Percentiles rank a stretch among this genome's conserved stretches.
These are phyloP conservation scores for Pollenia griseotomentosa DNA, from an alignment of 2,888 invertebrate species.

Conservation along the genomic window DNA sequence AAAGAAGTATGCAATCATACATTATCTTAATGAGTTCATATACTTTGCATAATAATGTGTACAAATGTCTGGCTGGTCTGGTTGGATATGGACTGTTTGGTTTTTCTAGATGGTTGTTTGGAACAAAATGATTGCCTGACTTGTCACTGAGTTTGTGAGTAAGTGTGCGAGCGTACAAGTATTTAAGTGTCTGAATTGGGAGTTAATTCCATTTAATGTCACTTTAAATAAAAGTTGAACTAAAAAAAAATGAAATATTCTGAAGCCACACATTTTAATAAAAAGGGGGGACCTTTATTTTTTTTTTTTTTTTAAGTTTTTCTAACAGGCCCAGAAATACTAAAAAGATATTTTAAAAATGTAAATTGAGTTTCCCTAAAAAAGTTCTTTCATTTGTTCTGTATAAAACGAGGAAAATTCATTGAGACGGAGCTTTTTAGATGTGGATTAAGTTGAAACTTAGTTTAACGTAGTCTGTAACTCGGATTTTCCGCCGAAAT, in stretches of 20 bases:
- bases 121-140: background rate
- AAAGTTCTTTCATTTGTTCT: too few species aligned
- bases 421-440: too few species aligned
- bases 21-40: slow-evolving; percentile 71
- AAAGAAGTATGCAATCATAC: slow-evolving; percentile 51
- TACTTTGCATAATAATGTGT: slow-evolving; percentile 61
- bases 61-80: slow-evolving; percentile 36
- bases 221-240: slow-evolving; percentile 55
- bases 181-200: slow-evolving; percentile 34
- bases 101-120: background rate
- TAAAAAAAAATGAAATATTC: background rate
- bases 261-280: background rate
- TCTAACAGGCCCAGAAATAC: too few species aligned
- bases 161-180: background rate
- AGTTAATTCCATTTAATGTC: slow-evolving; percentile 68
- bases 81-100: background rate
- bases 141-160: background rate
- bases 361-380: too few species aligned
- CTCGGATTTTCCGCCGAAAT: too few species aligned
- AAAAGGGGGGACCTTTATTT: background rate
- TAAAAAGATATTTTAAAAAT: too few species aligned
- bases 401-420: too few species aligned
- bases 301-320: background rate
- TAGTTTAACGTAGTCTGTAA: too few species aligned
- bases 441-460: too few species aligned